Conservation (phyloP, 1,140 invertebrate species). For the Sarcophaga peregrina region DNA sequence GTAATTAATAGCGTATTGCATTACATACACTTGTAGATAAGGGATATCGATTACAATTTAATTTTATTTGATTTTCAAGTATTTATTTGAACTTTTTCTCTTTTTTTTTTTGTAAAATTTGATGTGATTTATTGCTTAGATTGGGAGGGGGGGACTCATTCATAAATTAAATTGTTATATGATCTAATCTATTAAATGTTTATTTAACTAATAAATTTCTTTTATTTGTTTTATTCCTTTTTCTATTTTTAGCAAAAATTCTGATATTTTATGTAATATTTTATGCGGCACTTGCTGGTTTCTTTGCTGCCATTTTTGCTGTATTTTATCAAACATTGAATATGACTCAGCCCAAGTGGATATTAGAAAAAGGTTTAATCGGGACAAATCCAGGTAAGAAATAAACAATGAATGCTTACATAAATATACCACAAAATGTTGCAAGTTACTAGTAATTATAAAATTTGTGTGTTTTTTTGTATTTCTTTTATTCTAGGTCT, state of each 20-base stretch:
- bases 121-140: too few species aligned
- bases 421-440: too few species aligned
- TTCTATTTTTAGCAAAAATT: conserved; percentile 85
- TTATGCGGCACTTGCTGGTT: conserved; percentile 86
- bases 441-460: too few species aligned
- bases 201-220: not conserved
- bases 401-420: not conserved
- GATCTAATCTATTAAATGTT: too few species aligned
- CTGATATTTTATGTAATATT: conserved; percentile 94
- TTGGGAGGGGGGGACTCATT: too few species aligned
- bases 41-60: too few species aligned
- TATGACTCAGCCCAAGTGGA: conserved; percentile 85
- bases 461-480: not conserved
- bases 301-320: conserved; percentile 90
- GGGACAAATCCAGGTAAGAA: conserved; percentile 88
- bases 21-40: too few species aligned
- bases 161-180: too few species aligned
- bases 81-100: too few species aligned
- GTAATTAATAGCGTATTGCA: too few species aligned
- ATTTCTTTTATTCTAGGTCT: conserved; percentile 73
- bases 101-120: too few species aligned
- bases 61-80: too few species aligned
- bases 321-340: conserved; percentile 95
- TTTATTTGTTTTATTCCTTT: conserved; percentile 45
- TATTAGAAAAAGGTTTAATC: conserved; percentile 84